phyloP scores from a whole-genome alignment of 2,113 vertebrate genomes.

The Pavo muticus region DNA sequence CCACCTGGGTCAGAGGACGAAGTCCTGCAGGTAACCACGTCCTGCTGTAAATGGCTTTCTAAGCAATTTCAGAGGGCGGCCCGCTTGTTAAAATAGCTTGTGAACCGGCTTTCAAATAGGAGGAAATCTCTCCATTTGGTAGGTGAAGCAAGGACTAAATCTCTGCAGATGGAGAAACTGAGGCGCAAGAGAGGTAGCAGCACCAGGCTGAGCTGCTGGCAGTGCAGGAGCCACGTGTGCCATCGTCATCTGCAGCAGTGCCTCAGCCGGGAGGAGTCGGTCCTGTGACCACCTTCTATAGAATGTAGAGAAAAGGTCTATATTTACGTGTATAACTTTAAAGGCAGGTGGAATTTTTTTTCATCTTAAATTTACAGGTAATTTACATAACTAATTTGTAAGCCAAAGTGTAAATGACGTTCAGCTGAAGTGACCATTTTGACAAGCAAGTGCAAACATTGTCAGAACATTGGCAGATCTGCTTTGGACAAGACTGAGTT shows the following conservation, averaged over 20 bases:
- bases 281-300: not conserved
- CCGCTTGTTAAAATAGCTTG: not conserved
- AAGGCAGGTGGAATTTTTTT: not conserved
- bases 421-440: slow-evolving; percentile 66
- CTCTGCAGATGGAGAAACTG: not conserved
- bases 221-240: not conserved
- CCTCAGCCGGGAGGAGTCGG: not conserved
- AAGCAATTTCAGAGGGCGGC: not conserved
- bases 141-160: not conserved
- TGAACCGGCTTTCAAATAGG: not conserved
- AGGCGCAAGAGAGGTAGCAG: not conserved
- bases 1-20: not conserved
- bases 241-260: not conserved
- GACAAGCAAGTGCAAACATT: slow-evolving; percentile 71
- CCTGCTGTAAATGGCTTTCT: not conserved
- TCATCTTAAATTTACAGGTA: slow-evolving; percentile 34
- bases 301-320: not conserved
- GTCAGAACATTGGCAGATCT: slow-evolving; percentile 63
- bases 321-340: not conserved
- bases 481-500: slow-evolving; percentile 49
- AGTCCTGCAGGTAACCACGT: not conserved
- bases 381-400: slow-evolving; percentile 73
- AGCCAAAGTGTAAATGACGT: slow-evolving; percentile 51
- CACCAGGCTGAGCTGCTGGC: not conserved
- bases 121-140: not conserved